Evolutionary conservation across 2,797 vertebrate species (phyloP), one percentile per base, ranked within the genome.

Genomic region (Myiotriccus ornatus): DNA sequence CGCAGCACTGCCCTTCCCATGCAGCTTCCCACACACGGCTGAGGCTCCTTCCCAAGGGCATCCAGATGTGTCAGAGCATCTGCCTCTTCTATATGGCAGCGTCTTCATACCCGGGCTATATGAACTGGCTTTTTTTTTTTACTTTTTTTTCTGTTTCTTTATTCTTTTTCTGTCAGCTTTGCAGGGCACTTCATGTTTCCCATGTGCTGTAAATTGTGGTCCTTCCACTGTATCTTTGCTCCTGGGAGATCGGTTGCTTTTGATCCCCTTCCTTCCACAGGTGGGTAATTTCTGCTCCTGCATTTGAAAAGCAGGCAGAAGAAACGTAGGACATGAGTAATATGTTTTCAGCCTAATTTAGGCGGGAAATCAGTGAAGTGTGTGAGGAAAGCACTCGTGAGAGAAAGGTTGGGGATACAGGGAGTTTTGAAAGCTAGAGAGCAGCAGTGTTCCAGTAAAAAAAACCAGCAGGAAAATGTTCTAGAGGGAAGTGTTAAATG

Each of bases 361-460:
- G 30, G 39, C 13, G 62, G 70, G 32, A 78, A 84, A 78, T 15
- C 10, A 49, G 47, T 21, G 30, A 76, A 22, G 10, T 3, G 6
- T 37, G 17, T 20, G n/a, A 63, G 39, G 27, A 78, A 75, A 82
- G 20, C 14, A 12, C 21, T 44, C 2, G 5, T 41, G 44, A 81
- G 43, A 49, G 55, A 35, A 20, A 49, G 32, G 12, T 6, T 18
- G 14, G 19, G 23, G 47, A 67, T 12, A 30, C 3, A 14, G 53
- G 35, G 55, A 71, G 13, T 49, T 94, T 57, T 91, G 91, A 84
- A 87, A 95, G 95, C 93, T 93, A 96, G 96, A 95, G 95, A 96
- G 97, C 96, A 96, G 93, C 73, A 96, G 83, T 0, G 50, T 34
- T 95, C 88, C 80, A 94, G 78, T 0, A 1, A 69, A 95, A 74